Conservation (phyloP, 2,888 invertebrate genomes). For the Arge pagana region DNA sequence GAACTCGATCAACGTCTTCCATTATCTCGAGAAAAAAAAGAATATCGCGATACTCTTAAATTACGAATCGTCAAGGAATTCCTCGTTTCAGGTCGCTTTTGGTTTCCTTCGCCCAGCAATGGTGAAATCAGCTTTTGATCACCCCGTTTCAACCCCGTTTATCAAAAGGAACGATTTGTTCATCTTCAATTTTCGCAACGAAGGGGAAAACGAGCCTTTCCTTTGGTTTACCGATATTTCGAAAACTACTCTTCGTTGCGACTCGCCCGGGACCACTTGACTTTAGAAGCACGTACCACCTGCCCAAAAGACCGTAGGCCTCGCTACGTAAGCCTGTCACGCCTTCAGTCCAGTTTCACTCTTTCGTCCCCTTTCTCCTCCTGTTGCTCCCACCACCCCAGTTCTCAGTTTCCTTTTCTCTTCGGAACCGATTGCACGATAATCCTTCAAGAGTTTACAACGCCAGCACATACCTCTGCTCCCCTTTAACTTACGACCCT, state of each 20-base stretch:
- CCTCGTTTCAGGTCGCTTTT: too few species aligned
- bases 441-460: slow-evolving; percentile 25
- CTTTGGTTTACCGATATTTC: slow-evolving; percentile 16
- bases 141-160: slow-evolving; percentile 1
- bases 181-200: slow-evolving; percentile 8
- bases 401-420: slow-evolving; percentile 11
- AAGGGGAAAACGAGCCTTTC: slow-evolving; percentile 4
- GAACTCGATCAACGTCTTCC: too few species aligned
- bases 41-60: too few species aligned
- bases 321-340: slow-evolving; percentile 43
- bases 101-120: too few species aligned
- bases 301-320: slow-evolving; percentile 32
- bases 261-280: slow-evolving; percentile 32
- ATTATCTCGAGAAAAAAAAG: too few species aligned
- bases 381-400: too few species aligned
- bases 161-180: slow-evolving; percentile 2
- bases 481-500: slow-evolving; percentile 6
- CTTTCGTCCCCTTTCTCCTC: slow-evolving; percentile 4
- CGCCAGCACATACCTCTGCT: slow-evolving; percentile 19
- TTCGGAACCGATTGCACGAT: slow-evolving; percentile 15
- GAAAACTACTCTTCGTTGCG: slow-evolving; percentile 1
- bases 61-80: too few species aligned
- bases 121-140: too few species aligned
- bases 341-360: slow-evolving; percentile 31
- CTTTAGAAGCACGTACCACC: slow-evolving; percentile 40